A percentile compares a stretch with the other conserved stretches of the same genome.
Conservation (phyloP, 2,113 vertebrate species). For the Hippocampus abdominalis region DNA sequence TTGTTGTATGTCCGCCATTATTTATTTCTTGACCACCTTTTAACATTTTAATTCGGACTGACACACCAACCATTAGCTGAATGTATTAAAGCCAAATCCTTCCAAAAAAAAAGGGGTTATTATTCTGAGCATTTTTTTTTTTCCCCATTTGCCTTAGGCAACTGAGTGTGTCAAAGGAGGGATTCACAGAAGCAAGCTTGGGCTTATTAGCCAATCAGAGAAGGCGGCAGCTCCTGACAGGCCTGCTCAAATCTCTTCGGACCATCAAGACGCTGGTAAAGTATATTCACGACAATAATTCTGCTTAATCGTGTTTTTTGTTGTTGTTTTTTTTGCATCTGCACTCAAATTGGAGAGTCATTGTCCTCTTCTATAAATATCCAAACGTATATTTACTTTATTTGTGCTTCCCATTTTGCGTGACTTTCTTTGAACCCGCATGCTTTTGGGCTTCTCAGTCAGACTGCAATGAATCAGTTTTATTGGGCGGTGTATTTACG, state of each 20-base stretch:
- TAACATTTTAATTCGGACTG: no score
- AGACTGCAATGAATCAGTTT: no score
- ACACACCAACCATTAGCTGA: no score
- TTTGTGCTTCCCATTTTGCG: no score
- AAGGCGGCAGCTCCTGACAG: conserved; percentile 89
- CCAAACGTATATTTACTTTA: no score
- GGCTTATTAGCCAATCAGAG: conserved; percentile 94
- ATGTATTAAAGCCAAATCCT: not conserved
- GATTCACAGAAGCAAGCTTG: conserved; percentile 94
- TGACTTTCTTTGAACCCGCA: no score
- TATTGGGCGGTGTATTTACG: no score
- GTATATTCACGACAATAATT: not conserved
- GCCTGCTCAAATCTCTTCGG: conserved; percentile 91
- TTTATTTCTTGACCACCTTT: no score
- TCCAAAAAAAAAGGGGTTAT: not conserved
- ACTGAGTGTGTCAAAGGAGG: conserved; percentile 86
- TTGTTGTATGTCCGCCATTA: not conserved
- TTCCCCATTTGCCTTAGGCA: conserved; percentile 72
- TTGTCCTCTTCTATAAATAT: not conserved
- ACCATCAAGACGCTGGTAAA: conserved; percentile 98
- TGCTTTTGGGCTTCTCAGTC: no score
- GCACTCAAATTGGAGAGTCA: not conserved
- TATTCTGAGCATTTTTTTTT: not conserved
- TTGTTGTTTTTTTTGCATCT: not conserved
- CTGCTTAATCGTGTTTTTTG: not conserved